Evolutionary conservation across 2,888 invertebrate species (phyloP).

Genomic region (Craniophora ligustri): DNA sequence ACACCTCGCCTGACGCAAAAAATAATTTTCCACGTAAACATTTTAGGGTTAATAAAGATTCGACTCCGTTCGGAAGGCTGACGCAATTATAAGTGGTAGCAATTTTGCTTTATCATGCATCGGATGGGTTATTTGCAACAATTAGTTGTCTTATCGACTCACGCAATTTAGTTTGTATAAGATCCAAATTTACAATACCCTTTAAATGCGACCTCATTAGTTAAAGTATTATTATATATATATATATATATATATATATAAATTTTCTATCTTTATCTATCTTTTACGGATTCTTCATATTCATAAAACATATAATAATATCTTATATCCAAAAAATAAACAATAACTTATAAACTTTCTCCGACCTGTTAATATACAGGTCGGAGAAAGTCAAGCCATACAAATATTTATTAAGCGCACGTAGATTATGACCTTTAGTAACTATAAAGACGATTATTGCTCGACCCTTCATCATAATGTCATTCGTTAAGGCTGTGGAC

Average conservation of each 20-base stretch:
- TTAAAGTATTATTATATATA: too few relatives aligned
- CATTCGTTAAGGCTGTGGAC: not conserved
- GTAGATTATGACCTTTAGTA: not conserved
- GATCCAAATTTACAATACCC: too few relatives aligned
- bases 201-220: too few relatives aligned
- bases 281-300: too few relatives aligned
- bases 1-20: constrained; percentile 64
- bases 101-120: constrained; percentile 12
- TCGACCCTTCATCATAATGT: constrained; percentile 2
- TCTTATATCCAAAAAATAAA: too few relatives aligned
- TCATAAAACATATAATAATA: too few relatives aligned
- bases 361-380: too few relatives aligned
- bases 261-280: too few relatives aligned
- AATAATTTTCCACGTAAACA: constrained; percentile 75
- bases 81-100: constrained; percentile 34
- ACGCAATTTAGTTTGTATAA: too few relatives aligned
- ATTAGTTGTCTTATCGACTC: constrained; percentile 3
- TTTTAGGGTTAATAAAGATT: constrained; percentile 74
- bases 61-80: constrained; percentile 58
- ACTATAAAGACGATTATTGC: not conserved
- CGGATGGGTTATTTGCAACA: constrained; percentile 8
- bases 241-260: too few relatives aligned
- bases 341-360: too few relatives aligned
- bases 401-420: not conserved
- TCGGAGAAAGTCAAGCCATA: too few relatives aligned